phyloP scores from a whole-genome alignment of 2,888 invertebrate species.

The Cephus pulcher region DNA sequence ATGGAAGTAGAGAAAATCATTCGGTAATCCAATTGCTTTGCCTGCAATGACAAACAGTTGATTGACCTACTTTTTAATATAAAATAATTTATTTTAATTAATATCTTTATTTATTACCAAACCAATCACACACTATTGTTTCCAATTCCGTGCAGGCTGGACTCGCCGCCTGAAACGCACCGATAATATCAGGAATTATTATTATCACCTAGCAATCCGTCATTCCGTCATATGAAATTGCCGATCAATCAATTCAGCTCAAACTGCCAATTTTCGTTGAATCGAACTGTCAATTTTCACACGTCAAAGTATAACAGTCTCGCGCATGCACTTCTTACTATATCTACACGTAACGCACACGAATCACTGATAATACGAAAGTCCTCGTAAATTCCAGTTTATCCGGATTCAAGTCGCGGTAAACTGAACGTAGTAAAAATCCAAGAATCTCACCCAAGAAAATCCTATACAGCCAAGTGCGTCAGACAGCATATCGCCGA shows the following conservation, averaged over 20 bases:
- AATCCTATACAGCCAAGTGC: constrained; percentile 98
- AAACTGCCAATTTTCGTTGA: background rate
- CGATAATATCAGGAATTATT: constrained; percentile 14
- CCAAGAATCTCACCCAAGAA: constrained; percentile 83
- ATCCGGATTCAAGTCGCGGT: background rate
- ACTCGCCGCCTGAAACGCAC: constrained; percentile 86
- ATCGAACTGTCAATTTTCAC: constrained; percentile 14
- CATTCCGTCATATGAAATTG: constrained; percentile 3
- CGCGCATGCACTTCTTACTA: background rate
- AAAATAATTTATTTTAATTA: constrained; percentile 1
- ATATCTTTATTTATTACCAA: constrained; percentile 72
- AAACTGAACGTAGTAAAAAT: background rate
- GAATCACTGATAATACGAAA: background rate
- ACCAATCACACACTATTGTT: constrained; percentile 95
- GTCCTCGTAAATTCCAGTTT: background rate
- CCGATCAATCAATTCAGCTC: constrained; percentile 10
- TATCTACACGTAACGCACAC: background rate
- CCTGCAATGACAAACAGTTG: constrained; percentile 67
- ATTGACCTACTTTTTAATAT: constrained; percentile 14
- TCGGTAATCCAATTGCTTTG: constrained; percentile 92
- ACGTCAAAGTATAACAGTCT: background rate
- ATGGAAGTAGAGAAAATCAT: constrained; percentile 85
- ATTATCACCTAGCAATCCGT: constrained; percentile 29
- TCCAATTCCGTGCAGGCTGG: constrained; percentile 97
- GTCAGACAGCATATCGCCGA: constrained; percentile 97